These are phyloP conservation scores for Acomys russatus DNA, from an alignment of 2,797 vertebrate species.

Conservation along the genomic window DNA sequence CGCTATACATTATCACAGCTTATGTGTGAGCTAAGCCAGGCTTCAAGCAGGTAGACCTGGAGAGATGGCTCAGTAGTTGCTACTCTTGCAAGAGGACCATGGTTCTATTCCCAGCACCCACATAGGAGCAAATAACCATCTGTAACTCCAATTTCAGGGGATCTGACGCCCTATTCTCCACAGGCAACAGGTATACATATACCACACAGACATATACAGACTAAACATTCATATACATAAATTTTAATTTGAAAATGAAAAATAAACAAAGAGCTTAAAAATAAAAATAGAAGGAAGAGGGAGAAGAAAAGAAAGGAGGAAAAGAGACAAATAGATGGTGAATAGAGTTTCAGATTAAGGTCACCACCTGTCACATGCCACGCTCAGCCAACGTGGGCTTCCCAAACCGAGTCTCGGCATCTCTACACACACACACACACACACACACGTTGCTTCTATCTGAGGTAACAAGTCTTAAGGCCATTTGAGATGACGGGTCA, in stretches of 20 bases:
- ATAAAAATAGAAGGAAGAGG: neutral
- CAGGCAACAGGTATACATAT: neutral
- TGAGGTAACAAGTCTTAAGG: slow-evolving; percentile 56
- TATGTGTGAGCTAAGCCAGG: slow-evolving; percentile 31
- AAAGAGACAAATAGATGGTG: neutral
- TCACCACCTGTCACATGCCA: slow-evolving; percentile 10
- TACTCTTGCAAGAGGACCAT: neutral
- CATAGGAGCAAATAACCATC: no score
- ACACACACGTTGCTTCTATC: slow-evolving; percentile 58
- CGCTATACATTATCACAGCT: slow-evolving; percentile 63
- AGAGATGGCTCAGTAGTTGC: neutral
- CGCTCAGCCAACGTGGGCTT: slow-evolving; percentile 47
- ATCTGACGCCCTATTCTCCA: neutral
- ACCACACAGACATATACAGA: neutral
- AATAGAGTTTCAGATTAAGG: slow-evolving; percentile 75
- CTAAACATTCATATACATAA: neutral
- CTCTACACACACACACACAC: slow-evolving; percentile 13
- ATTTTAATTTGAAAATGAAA: neutral
- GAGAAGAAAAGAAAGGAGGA: neutral
- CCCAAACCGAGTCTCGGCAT: slow-evolving; percentile 53
- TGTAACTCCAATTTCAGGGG: neutral
- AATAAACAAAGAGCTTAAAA: neutral
- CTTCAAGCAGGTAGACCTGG: neutral
- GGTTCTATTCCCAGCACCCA: neutral
- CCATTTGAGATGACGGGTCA: slow-evolving; percentile 11